Base-by-base conservation (phyloP, 2,113 vertebrate species). In the Pachypanchax playfairii region DNA sequence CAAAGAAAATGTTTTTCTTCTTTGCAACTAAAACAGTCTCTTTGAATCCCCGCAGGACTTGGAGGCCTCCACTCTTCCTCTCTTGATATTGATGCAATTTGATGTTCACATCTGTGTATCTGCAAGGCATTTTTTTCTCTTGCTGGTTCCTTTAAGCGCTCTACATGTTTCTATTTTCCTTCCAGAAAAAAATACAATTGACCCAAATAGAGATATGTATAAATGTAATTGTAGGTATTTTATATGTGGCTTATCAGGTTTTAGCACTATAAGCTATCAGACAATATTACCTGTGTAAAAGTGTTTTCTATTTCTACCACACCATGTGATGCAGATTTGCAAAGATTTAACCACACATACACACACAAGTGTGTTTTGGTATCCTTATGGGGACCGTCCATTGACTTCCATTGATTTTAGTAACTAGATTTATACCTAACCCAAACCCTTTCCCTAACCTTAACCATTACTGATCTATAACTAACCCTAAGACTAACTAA, bases 41-140 rank as follows among this genome's bases (percentile, higher is more conserved):
- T 82, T 75, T 77, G 74, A 82, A 79, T 65, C 65, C 82, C 85
- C 20, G 26, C 58, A 58, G 81, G 74, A 70, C 58, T 64, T 41
- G 0, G 42, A 70, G 65, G 49, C 52, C 24, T 83, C 60, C 53
- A 54, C 67, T 81, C 59, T 70, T 44, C 61, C 29, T 51, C 70
- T 62, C 62, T 77, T 83, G 77, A 84, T 79, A 76, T 47, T 83
- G 75, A 85, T 83, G 85, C 76, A 77, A 72, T 74, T 75, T 85
- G 87, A 87, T 85, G 82, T 85, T 85, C 75, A 80, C 70, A 72
- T 85, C 83, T 77, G 74, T 77, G 80, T 62, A 73, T 84, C 79
- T 80, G 66, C 60, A 41, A 84, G 75, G 63, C 69, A 55, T 76
- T 55, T 65, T 77, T 59, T 55, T 53, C 41, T 72, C 33, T 70